Percentiles rank a stretch among this genome's conserved stretches.
These are phyloP conservation scores for Vireo altiloquus DNA, from an alignment of 2,113 vertebrate species.

Conservation along the genomic window DNA sequence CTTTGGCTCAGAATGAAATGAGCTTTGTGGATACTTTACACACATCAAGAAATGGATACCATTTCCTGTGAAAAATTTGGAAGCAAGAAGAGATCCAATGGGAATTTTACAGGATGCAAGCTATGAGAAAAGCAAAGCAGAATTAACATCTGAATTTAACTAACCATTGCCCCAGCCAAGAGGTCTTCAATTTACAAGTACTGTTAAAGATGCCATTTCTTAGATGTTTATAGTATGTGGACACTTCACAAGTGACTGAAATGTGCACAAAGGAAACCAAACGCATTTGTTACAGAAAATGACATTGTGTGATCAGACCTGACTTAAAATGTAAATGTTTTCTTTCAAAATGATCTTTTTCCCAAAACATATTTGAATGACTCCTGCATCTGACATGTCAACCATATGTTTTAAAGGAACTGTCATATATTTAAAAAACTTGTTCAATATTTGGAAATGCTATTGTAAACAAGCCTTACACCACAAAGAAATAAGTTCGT, in stretches of 20 bases:
- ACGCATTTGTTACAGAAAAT: not conserved
- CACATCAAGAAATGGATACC: not conserved
- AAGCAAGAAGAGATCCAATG: not conserved
- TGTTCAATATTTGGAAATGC: not conserved
- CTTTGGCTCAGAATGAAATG: not conserved
- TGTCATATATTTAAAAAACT: not conserved
- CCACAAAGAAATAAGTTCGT: not conserved
- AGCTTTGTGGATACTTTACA: not conserved
- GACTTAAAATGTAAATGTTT: not conserved
- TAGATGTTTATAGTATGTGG: not conserved
- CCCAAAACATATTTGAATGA: not conserved
- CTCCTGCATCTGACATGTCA: not conserved
- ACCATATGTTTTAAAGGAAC: not conserved
- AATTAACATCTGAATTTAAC: not conserved
- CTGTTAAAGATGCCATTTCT: not conserved
- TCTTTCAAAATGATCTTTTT: not conserved
- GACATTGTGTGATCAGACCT: not conserved
- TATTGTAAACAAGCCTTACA: not conserved
- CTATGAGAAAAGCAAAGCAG: not conserved
- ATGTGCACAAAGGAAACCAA: not conserved
- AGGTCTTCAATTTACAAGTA: not conserved
- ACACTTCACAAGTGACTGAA: not conserved
- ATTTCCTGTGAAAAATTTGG: not conserved
- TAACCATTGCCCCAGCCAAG: not conserved
- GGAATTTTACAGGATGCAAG: not conserved